phyloP scores from a whole-genome alignment of 1,140 invertebrate species.

The Thaumatotibia leucotreta region DNA sequence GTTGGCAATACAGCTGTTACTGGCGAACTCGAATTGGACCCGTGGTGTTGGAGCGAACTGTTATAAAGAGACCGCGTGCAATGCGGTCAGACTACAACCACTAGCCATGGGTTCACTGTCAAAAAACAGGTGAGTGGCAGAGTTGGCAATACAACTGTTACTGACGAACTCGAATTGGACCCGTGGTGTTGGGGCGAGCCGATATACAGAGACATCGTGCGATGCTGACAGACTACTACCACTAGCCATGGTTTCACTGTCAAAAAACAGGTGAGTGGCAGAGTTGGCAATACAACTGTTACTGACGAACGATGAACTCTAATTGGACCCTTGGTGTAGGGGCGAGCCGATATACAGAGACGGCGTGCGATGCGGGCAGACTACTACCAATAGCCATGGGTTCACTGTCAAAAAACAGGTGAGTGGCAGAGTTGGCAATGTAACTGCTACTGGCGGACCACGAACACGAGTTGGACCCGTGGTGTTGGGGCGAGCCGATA shows the following conservation, averaged over 20 bases:
- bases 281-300: too few relatives aligned
- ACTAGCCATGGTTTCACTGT: conserved; percentile 97
- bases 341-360: too few relatives aligned
- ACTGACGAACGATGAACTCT: too few relatives aligned
- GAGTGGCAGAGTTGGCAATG: too few relatives aligned
- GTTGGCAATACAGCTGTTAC: too few relatives aligned
- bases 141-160: too few relatives aligned
- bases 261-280: too few relatives aligned
- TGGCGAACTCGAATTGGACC: conserved; percentile 89
- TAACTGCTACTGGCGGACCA: conserved; percentile 95
- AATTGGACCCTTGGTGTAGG: too few relatives aligned
- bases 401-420: too few relatives aligned
- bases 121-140: conserved; percentile 92
- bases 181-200: conserved; percentile 98
- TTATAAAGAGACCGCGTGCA: conserved; percentile 94
- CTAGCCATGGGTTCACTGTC: conserved; percentile 96
- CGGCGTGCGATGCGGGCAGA: too few relatives aligned
- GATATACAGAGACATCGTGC: conserved; percentile 93
- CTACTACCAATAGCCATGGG: too few relatives aligned
- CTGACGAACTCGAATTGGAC: conserved; percentile 89
- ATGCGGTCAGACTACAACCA: conserved; percentile 95
- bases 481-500: conserved; percentile 98
- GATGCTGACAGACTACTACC: conserved; percentile 95
- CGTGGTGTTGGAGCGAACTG: conserved; percentile 98
- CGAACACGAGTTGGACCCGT: conserved; percentile 92